Conservation (phyloP, 1,140 invertebrate species). For the Apis cerana region DNA sequence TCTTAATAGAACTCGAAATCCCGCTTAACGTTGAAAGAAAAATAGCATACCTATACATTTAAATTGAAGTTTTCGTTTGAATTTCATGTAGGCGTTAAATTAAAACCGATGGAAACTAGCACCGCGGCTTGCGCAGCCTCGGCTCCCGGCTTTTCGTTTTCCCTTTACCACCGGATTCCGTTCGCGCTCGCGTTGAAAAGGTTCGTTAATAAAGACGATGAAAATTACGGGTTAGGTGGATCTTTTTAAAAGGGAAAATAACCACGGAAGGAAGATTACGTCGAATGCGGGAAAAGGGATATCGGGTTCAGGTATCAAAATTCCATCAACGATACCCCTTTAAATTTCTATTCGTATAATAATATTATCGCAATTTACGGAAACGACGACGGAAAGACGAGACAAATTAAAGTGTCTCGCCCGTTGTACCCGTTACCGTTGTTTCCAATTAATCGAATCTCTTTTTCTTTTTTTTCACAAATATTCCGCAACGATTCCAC, state of each 20-base stretch:
- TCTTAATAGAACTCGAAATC: constrained; percentile 24
- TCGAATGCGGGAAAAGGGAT: neutral
- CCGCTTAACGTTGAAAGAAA: neutral
- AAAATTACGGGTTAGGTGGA: constrained; percentile 1
- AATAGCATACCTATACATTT: constrained; percentile 32
- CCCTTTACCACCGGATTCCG: constrained; percentile 17
- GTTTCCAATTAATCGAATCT: neutral
- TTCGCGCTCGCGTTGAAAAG: constrained; percentile 11
- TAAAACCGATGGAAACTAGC: constrained; percentile 35
- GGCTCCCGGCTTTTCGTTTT: neutral
- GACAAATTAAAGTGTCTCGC: no score
- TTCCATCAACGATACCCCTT: neutral
- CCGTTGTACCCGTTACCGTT: no score
- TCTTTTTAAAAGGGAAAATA: constrained; percentile 12
- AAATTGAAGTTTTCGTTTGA: constrained; percentile 40
- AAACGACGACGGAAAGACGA: neutral
- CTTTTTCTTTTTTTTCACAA: neutral
- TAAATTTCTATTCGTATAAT: neutral
- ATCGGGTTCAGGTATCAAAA: neutral
- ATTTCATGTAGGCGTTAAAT: constrained; percentile 33
- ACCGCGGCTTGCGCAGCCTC: neutral
- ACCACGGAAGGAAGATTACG: constrained; percentile 4
- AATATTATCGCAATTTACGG: neutral
- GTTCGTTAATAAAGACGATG: constrained; percentile 39
- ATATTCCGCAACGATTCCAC: no score